Base-by-base conservation (phyloP, 92 coral and sea anemone genomes). In the Actinostola sp. region DNA sequence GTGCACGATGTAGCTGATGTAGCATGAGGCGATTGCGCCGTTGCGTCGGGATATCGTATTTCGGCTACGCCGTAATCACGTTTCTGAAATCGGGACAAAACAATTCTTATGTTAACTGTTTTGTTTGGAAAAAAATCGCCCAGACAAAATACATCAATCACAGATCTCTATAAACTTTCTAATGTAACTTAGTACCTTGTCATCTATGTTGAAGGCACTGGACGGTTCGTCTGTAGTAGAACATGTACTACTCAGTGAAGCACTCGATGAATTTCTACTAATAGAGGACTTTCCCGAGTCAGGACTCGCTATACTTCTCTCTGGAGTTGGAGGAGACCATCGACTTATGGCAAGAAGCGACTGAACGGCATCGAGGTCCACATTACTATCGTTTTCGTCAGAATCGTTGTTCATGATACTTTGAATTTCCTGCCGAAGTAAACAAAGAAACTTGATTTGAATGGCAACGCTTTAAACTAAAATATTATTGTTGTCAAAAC, bases 271-370 rank as follows among this genome's bases (percentile, higher is more conserved):
- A 87, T 90, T 90, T 77, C 97, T 79, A 71, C 97, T 90, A 48
- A 90, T 71, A 12, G 96, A 82, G 29, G 92, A 75, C 59, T 75
- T 65, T 24, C 88, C 88, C n/a, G 95, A 89, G 52, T 87, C 88
- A 27, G 97, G 97, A 61, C 92, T 90, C 9, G 97, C 83, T 53
- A 78, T 88, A 58, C 72, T 83, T 77, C 97, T 75, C 59, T 91
- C 98, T 33, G 93, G 95, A 43, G 86, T 72, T 42, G 97, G 98
- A 12, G 98, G 98, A 67, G 97, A 85, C 98, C 98, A 94, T 76
- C 86, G 93, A 70, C 98, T 94, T 91, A 94, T 94, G 2, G 98
- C 98, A 63, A 94, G 87, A 15, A 94, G 89, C 13, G 98, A 94
- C 63, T 94, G 98, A 0, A 94, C 98, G 41, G 98, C 98, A 72